Conservation (phyloP, 2,888 invertebrate genomes). For the Chymomyza procnemis region DNA sequence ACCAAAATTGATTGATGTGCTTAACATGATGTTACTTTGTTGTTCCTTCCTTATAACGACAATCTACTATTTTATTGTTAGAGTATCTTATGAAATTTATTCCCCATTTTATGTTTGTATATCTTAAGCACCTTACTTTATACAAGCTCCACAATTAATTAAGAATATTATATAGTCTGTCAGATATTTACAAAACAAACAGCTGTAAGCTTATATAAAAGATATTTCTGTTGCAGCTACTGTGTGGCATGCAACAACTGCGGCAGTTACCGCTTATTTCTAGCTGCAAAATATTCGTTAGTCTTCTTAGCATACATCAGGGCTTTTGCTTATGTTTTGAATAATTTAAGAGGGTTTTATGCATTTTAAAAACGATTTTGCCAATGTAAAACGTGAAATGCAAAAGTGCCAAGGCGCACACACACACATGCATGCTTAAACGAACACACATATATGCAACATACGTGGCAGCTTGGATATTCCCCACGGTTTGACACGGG, state of each 20-base stretch:
- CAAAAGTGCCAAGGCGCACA: conserved; percentile 37
- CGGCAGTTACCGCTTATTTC: background rate
- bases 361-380: conserved; percentile 51
- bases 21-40: background rate
- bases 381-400: conserved; percentile 64
- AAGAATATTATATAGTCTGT: background rate
- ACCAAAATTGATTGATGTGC: background rate
- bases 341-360: conserved; percentile 50
- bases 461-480: too few relatives aligned
- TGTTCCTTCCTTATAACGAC: too few relatives aligned
- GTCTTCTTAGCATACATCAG: conserved; percentile 43
- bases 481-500: too few relatives aligned
- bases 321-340: conserved; percentile 59
- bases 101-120: too few relatives aligned
- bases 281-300: background rate
- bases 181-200: background rate
- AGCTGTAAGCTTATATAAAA: background rate
- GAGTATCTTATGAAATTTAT: background rate
- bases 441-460: background rate
- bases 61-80: too few relatives aligned
- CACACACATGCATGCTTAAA: background rate
- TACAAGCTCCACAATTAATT: background rate
- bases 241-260: background rate
- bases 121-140: background rate
- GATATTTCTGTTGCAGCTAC: background rate